phyloP scores from a whole-genome alignment of 2,113 vertebrate genomes.

The Dissostichus mawsoni region DNA sequence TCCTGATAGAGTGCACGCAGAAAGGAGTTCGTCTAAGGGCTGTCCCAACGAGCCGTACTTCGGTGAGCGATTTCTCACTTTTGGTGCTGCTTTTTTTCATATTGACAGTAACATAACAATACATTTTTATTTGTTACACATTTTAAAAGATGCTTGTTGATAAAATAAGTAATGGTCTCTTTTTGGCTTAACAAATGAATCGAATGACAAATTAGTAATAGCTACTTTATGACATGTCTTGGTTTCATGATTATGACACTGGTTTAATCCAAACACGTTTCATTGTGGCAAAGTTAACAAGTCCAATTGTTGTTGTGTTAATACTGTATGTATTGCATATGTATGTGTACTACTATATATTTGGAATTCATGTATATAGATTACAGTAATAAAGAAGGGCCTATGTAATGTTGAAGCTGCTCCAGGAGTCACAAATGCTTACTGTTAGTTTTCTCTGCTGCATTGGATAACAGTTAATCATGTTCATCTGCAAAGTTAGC shows the following conservation, averaged over 20 bases:
- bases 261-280: neutral
- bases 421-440: neutral
- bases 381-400: too few species aligned
- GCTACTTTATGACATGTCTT: neutral
- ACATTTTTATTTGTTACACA: too few species aligned
- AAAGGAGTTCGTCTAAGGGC: conserved; percentile 97
- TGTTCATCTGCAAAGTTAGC: neutral
- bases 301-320: neutral
- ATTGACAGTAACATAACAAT: too few species aligned
- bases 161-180: neutral
- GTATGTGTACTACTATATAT: neutral
- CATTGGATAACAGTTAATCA: neutral
- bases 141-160: neutral
- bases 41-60: conserved; percentile 96
- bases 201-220: neutral
- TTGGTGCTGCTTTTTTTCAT: neutral
- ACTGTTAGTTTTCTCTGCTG: neutral
- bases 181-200: neutral
- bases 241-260: neutral
- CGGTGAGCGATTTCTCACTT: conserved; percentile 82
- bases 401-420: neutral
- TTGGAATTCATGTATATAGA: too few species aligned
- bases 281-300: neutral
- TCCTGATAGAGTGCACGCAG: conserved; percentile 94
- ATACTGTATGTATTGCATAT: neutral